Base-by-base conservation (phyloP, 2,888 invertebrate species). In the Punctoribates punctum region DNA sequence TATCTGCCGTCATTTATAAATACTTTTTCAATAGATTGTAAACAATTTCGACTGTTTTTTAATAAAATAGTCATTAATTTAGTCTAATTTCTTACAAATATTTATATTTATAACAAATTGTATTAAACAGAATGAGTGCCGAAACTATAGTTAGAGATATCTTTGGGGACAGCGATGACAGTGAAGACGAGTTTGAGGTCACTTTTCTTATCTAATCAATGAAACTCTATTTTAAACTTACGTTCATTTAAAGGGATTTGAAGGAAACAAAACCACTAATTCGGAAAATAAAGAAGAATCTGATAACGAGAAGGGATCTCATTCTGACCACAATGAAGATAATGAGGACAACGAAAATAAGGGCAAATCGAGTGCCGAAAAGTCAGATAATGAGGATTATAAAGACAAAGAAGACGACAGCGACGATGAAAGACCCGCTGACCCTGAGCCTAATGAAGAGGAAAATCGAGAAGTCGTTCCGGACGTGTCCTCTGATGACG, bases 81-180 rank as follows among this genome's bases (percentile, higher is more conserved):
- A 5, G 8, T 34, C 8, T 34, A 34, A 34, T 34, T 34, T 34
- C 4, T 34, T 34, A 5, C 8, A 34, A 34, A 34, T 34, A 34
- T 34, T 34, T 34, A 8, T n/a, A n/a, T n/a, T n/a, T 34, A 5
- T 34, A 34, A 34, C 8, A 5, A 8, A 34, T 34, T 34, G 3
- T n/a, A 51, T n/a, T 51, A 11, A 51, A 6, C 11, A 51, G 15
- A 65, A 65, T 65, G 65, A 65, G 65, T 38, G 65, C 65, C 29
- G 65, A 65, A 29, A 60, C 29, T 23, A 75, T 75, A 29, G 75
- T 86, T 20, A 85, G 84, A 25, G 85, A 86, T 79, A 85, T 86
- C 79, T 85, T 85, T 81, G 85, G 85, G 4, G 84, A 84, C 38
- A 84, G 83, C 80, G 85, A 85, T 79, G 85, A 86, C 80, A 86